Conservation (phyloP, 2,113 vertebrate genomes). For the Chelonoidis abingdonii region DNA sequence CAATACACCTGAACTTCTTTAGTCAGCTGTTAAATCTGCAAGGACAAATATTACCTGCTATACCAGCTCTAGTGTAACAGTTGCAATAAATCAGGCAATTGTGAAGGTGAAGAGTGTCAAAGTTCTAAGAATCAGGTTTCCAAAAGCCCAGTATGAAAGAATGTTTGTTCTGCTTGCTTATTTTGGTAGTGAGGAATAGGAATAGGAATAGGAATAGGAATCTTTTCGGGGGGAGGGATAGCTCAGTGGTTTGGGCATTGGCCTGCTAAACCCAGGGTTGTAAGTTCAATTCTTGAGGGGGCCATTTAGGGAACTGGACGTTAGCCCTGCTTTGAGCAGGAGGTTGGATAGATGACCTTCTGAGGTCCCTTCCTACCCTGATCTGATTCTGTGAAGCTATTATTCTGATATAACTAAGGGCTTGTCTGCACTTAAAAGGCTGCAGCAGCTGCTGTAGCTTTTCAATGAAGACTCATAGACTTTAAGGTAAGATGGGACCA, state of each 20-base stretch:
- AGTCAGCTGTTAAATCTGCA: conserved; percentile 44
- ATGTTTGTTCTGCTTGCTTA: neutral
- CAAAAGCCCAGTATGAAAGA: neutral
- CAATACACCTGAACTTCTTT: conserved; percentile 42
- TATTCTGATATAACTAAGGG: neutral
- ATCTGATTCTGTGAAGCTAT: neutral
- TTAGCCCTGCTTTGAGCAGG: no score
- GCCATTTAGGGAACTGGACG: no score
- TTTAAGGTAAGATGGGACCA: neutral
- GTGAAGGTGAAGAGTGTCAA: neutral
- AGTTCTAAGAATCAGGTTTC: conserved; percentile 16
- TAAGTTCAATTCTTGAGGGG: no score
- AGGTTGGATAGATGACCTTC: no score
- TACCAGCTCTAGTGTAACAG: neutral
- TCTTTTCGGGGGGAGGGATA: no score
- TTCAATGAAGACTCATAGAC: neutral
- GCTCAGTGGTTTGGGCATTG: no score
- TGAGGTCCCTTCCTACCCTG: no score
- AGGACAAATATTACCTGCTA: conserved; percentile 51
- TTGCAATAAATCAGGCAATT: conserved; percentile 41
- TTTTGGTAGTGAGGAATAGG: neutral
- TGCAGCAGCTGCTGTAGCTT: neutral
- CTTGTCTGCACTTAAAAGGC: neutral
- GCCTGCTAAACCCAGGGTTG: no score
- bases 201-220: neutral